A percentile compares a stretch with the other conserved stretches of the same genome.
Evolutionary conservation across 2,888 invertebrate genomes (phyloP).

Genomic region (Acanthacorydalis orientalis): DNA sequence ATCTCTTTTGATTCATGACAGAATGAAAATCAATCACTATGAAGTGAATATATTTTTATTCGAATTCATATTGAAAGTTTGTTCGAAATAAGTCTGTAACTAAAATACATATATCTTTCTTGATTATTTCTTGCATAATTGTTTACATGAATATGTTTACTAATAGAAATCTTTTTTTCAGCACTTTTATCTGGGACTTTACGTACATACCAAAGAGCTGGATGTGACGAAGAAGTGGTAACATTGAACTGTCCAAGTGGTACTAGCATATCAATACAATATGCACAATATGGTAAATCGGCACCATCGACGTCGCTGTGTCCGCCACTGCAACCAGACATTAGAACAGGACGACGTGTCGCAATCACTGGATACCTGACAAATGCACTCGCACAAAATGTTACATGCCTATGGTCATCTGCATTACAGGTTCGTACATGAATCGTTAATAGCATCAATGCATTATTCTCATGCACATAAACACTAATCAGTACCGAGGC

Average conservation of each 20-base stretch:
- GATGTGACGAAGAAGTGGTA: conserved; percentile 82
- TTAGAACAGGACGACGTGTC: not conserved
- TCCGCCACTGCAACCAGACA: conserved; percentile 14
- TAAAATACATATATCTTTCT: too few relatives aligned
- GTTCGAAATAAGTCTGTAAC: too few relatives aligned
- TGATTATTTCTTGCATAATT: too few relatives aligned
- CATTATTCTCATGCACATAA: too few relatives aligned
- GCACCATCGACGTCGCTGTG: conserved; percentile 21
- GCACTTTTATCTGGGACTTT: conserved; percentile 82
- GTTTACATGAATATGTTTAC: too few relatives aligned
- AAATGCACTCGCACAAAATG: conserved; percentile 37
- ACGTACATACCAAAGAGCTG: conserved; percentile 77
- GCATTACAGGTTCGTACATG: conserved; percentile 53
- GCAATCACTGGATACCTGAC: conserved; percentile 23
- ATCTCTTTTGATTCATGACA: too few relatives aligned
- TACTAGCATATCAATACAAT: conserved; percentile 79
- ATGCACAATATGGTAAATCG: conserved; percentile 76
- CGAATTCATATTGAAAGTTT: too few relatives aligned
- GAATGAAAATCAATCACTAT: too few relatives aligned
- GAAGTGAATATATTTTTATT: too few relatives aligned
- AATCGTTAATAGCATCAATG: not conserved
- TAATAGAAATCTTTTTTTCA: conserved; percentile 23
- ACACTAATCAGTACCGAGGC: too few relatives aligned
- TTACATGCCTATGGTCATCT: conserved; percentile 58
- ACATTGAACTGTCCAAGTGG: conserved; percentile 77